A percentile compares a stretch with the other conserved stretches of the same genome.
Evolutionary conservation across 2,797 vertebrate genomes (phyloP).

Genomic region (Leucoraja ocellata): DNA sequence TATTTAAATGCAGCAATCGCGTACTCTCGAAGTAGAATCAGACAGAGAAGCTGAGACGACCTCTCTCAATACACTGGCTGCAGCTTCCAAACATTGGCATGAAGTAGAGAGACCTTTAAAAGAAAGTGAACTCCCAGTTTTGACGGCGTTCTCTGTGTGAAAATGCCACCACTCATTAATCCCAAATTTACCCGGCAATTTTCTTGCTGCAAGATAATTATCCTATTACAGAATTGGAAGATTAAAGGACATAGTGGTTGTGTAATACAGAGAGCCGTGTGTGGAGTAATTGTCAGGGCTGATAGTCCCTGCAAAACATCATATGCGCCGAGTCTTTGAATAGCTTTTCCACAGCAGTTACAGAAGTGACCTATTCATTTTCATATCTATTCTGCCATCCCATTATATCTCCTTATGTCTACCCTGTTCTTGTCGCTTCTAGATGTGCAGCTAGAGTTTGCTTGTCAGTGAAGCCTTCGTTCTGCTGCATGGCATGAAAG

Average conservation of each 20-base stretch:
- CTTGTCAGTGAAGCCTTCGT: not conserved
- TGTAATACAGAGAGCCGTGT: not conserved
- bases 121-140: not conserved
- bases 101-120: not conserved
- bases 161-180: not conserved
- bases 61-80: not conserved
- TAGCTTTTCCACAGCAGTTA: not conserved
- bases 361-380: not conserved
- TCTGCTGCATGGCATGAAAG: not conserved
- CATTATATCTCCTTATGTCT: not conserved
- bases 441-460: not conserved
- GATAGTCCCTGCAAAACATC: not conserved
- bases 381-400: not conserved
- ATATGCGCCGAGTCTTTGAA: not conserved
- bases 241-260: not conserved
- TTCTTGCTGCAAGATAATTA: slow-evolving; percentile 33
- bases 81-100: not conserved
- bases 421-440: not conserved
- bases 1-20: not conserved
- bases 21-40: not conserved
- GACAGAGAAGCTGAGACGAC: not conserved
- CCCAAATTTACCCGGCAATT: slow-evolving; percentile 11
- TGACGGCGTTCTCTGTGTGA: not conserved
- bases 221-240: slow-evolving; percentile 9
- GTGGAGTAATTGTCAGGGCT: not conserved